Conservation (phyloP, 2,888 invertebrate species). For the Megaustenia siamemsis region DNA sequence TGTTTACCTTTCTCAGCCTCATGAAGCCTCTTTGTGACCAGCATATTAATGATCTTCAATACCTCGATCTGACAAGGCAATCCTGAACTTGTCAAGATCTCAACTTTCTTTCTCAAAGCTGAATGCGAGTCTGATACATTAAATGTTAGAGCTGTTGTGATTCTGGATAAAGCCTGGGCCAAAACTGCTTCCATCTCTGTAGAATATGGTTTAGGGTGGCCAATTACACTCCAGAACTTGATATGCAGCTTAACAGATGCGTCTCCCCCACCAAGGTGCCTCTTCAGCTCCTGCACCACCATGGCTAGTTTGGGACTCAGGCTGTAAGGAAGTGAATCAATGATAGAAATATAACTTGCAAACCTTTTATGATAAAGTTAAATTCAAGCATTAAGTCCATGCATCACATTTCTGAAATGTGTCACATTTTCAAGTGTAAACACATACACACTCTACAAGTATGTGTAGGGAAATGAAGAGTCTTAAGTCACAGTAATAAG, state of each 20-base stretch:
- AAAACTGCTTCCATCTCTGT: constrained; percentile 59
- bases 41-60: background rate
- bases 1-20: constrained; percentile 36
- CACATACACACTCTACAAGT: too few relatives aligned
- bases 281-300: constrained; percentile 59
- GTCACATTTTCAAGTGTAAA: too few relatives aligned
- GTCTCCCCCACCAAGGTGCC: constrained; percentile 64
- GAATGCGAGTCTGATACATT: constrained; percentile 54
- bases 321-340: constrained; percentile 11
- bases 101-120: constrained; percentile 57
- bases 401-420: too few relatives aligned
- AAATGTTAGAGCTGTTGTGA: constrained; percentile 55
- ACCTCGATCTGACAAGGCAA: background rate
- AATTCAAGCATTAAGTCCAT: too few relatives aligned
- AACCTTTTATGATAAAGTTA: too few relatives aligned
- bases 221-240: constrained; percentile 64
- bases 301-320: constrained; percentile 44
- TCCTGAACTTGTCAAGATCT: constrained; percentile 50
- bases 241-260: constrained; percentile 62
- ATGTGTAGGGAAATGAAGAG: too few relatives aligned
- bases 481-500: too few relatives aligned
- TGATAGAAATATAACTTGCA: background rate
- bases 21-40: background rate
- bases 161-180: constrained; percentile 43
- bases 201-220: constrained; percentile 69